Evolutionary conservation across 2,888 invertebrate genomes (phyloP), one percentile per base, ranked within the genome.

Genomic region (Meloe dianella): DNA sequence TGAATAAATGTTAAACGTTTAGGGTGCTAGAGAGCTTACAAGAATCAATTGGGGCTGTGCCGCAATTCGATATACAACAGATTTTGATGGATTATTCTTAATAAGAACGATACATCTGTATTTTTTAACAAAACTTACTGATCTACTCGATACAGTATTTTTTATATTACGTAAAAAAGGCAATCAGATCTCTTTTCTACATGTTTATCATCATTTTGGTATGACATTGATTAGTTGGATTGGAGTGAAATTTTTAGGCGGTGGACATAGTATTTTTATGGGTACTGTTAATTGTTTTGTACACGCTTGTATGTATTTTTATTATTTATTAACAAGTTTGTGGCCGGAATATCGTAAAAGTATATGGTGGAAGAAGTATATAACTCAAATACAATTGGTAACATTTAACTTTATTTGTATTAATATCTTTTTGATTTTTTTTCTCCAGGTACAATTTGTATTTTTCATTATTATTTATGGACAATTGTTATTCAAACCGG

Each of bases 161-260:
- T 95, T 95, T 81, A 89, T 93, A n/a, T 83, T 95, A 71, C 86
- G 94, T 64, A 95, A 95, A 82, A 94, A 93, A 79, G 87, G 90
- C 72, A 90, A 88, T 67, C 95, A 96, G 84, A 87, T 95, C 17
- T 88, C 92, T 2, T 94, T 95, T 78, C 86, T 96, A 30, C 95
- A 96, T 78, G 89, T 95, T 6, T 95, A 95, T 78, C 95, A 96
- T 81, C 95, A 96, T 80, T 87, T 89, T 0, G 92, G 92, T 0
- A 95, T 96, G 94, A 88, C 91, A 0, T 41, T 89, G 6, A 86
- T 89, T 0, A 84, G 86, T 65, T 94, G 92, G 90, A 80, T 83
- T 17, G 88, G 85, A 2, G 78, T 83, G 1, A 91, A 89, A 83
- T 91, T 87, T 75, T 74, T 87, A 0, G 85, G 88, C 81, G 92